Evolutionary conservation across 2,797 vertebrate genomes (phyloP).

Genomic region (Lepilemur ruficaudatus): DNA sequence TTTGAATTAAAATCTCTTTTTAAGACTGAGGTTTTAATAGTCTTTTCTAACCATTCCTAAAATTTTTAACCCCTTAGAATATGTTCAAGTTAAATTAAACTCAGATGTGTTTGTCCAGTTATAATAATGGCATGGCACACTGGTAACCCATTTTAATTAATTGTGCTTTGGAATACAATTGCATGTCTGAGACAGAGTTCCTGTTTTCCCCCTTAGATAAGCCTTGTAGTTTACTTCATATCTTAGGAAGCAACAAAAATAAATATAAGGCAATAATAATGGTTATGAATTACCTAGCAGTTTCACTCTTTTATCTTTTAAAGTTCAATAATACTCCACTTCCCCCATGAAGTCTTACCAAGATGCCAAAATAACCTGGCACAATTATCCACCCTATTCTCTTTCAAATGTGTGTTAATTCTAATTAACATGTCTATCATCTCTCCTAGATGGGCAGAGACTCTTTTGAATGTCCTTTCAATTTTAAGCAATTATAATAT

Average conservation of each 20-base stretch:
- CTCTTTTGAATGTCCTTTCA: neutral
- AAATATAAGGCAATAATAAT: neutral
- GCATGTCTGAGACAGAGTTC: neutral
- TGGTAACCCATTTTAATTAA: neutral
- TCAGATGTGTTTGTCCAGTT: neutral
- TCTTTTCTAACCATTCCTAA: slow-evolving; percentile 13
- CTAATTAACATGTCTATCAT: neutral
- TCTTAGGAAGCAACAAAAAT: slow-evolving; percentile 17
- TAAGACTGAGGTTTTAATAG: neutral
- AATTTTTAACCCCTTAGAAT: neutral
- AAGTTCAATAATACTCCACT: neutral
- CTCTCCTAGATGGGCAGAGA: neutral
- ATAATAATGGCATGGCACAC: neutral
- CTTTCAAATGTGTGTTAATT: neutral
- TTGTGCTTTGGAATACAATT: neutral
- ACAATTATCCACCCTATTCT: neutral
- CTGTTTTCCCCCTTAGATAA: neutral
- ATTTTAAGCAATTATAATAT: neutral
- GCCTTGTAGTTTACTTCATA: neutral
- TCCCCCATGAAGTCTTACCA: neutral
- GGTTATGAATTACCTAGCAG: neutral
- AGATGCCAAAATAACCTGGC: neutral
- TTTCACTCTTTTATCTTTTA: slow-evolving; percentile 2
- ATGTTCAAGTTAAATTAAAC: slow-evolving; percentile 9
- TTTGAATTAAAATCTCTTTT: slow-evolving; percentile 32